Conservation (phyloP, 2,888 invertebrate genomes). For the Parnassius orleans region DNA sequence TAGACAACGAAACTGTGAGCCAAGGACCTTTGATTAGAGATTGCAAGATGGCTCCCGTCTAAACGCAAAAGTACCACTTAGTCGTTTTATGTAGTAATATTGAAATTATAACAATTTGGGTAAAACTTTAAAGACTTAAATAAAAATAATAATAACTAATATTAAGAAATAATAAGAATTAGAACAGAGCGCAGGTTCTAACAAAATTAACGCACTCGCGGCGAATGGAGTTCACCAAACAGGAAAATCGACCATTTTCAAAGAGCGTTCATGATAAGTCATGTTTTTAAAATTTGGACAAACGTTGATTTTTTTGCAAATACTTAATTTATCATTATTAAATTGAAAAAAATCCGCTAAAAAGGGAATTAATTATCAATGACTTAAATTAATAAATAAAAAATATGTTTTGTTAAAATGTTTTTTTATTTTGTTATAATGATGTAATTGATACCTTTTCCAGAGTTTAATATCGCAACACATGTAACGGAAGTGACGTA, state of each 20-base stretch:
- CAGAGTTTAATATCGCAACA: conserved; percentile 44
- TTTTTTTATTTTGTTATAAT: conserved; percentile 13
- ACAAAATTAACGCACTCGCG: conserved; percentile 71
- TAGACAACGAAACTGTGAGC: conserved; percentile 91
- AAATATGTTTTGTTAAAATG: neutral
- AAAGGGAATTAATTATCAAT: neutral
- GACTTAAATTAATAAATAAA: neutral
- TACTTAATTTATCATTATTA: neutral
- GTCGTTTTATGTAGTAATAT: conserved; percentile 80
- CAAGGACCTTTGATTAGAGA: conserved; percentile 92
- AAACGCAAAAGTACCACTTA: conserved; percentile 88
- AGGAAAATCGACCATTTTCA: conserved; percentile 79
- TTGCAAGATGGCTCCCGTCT: conserved; percentile 93
- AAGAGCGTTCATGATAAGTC: conserved; percentile 57
- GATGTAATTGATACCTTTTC: conserved; percentile 13
- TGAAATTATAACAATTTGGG: conserved; percentile 52
- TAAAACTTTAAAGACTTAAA: conserved; percentile 62
- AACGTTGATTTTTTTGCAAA: neutral
- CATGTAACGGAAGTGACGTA: conserved; percentile 62
- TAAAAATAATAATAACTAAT: conserved; percentile 74
- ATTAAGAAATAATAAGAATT: conserved; percentile 69
- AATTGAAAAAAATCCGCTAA: neutral
- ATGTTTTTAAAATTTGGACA: conserved; percentile 27
- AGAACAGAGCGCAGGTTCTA: conserved; percentile 63
- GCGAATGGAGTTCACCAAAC: conserved; percentile 76